These are phyloP conservation scores for Ophion obscuratus DNA, from an alignment of 2,888 invertebrate genomes.

Conservation along the genomic window DNA sequence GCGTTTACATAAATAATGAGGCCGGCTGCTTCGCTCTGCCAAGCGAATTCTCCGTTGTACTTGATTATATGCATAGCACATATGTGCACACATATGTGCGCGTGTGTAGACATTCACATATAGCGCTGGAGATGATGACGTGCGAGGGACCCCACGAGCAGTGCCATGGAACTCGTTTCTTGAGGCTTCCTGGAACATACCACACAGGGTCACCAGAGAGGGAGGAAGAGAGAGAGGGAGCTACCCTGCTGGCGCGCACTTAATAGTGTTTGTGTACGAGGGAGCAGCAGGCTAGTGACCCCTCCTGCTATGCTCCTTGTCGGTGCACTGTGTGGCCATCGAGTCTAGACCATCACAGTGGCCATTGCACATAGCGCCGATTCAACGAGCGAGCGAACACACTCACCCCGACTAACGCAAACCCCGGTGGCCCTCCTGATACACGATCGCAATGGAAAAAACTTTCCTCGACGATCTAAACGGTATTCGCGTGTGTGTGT, in stretches of 20 bases:
- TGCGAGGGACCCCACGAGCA: conserved; percentile 26
- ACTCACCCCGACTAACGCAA: conserved; percentile 21
- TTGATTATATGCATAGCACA: conserved; percentile 40
- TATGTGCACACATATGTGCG: not conserved
- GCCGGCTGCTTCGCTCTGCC: conserved; percentile 38
- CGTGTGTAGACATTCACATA: conserved; percentile 21
- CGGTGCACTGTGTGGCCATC: conserved; percentile 45
- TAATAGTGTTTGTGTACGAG: conserved; percentile 60
- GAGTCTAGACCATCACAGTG: conserved; percentile 45
- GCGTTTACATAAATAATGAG: conserved; percentile 64
- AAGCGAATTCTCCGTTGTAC: conserved; percentile 42
- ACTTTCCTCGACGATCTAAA: conserved; percentile 6
- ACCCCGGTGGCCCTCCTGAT: conserved; percentile 18
- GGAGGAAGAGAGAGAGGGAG: conserved; percentile 1
- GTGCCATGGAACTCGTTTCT: conserved; percentile 56
- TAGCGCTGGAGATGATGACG: conserved; percentile 53
- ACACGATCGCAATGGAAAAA: conserved; percentile 11
- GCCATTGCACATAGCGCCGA: conserved; percentile 44
- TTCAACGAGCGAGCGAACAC: conserved; percentile 38
- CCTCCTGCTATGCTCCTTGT: conserved; percentile 35
- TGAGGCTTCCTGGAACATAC: conserved; percentile 55
- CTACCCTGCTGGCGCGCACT: conserved; percentile 40
- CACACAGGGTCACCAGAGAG: conserved; percentile 27
- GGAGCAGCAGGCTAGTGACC: conserved; percentile 61
- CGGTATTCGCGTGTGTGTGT: not conserved